Conservation (phyloP, 2,113 vertebrate species). For the Gobiocypris rarus region DNA sequence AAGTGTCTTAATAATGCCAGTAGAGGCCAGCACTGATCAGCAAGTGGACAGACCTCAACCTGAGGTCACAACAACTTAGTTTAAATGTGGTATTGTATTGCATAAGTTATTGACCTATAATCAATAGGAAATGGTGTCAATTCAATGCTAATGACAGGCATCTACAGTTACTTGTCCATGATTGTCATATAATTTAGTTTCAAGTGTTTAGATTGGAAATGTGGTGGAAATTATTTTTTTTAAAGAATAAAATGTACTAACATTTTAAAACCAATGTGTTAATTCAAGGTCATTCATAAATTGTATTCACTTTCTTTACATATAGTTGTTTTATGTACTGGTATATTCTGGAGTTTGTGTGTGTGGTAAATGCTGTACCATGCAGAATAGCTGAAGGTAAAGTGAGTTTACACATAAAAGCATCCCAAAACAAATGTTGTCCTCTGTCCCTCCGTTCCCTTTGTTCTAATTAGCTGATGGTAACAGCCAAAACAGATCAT, state of each 20-base stretch:
- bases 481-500: not conserved
- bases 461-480: not conserved
- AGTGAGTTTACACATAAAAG: not conserved
- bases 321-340: not conserved
- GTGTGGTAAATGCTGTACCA: not conserved
- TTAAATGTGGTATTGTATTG: not conserved
- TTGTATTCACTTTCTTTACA: not conserved
- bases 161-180: not conserved
- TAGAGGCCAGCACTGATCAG: slow-evolving; percentile 35
- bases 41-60: not conserved
- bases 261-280: not conserved
- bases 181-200: not conserved
- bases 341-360: not conserved
- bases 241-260: not conserved
- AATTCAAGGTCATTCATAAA: not conserved
- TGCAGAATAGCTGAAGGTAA: not conserved
- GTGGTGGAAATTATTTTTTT: not conserved
- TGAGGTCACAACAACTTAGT: not conserved
- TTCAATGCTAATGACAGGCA: not conserved
- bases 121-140: slow-evolving; percentile 23
- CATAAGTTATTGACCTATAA: not conserved
- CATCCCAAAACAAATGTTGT: not conserved
- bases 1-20: not conserved
- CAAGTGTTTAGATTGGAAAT: not conserved
- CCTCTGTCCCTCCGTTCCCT: not conserved